Evolutionary conservation across 2,797 vertebrate genomes (phyloP).

Genomic region (Hyperoplus immaculatus): DNA sequence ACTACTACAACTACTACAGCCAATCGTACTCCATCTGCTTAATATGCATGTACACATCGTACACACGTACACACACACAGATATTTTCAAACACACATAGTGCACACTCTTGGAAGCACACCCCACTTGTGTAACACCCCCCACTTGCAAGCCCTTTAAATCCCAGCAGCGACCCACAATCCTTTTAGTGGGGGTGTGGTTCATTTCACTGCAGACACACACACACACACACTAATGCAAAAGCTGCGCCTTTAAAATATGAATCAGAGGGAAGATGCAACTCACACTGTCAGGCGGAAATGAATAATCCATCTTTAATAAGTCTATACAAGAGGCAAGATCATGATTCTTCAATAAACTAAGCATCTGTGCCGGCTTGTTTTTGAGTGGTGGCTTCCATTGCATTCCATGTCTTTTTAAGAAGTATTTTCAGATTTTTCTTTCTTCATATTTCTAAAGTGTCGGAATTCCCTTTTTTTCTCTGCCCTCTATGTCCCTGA

Average conservation of each 20-base stretch:
- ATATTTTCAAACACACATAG: neutral
- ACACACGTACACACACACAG: conserved; percentile 1
- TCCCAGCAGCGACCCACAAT: conserved; percentile 10
- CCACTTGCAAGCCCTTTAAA: conserved; percentile 1
- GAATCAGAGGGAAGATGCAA: conserved; percentile 56
- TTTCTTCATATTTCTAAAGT: neutral
- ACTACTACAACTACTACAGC: conserved; percentile 24
- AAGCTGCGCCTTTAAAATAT: conserved; percentile 29
- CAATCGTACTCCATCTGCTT: conserved; percentile 14
- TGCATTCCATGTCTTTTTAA: neutral
- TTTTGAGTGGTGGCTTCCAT: neutral
- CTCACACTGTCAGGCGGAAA: conserved; percentile 34
- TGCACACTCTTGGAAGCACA: neutral
- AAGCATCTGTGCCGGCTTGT: conserved; percentile 1
- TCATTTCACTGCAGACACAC: conserved; percentile 19
- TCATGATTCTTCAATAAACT: neutral
- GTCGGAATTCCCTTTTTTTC: conserved; percentile 25
- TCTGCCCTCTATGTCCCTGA: neutral
- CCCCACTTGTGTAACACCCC: neutral
- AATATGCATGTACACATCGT: conserved; percentile 3
- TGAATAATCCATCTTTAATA: conserved; percentile 45
- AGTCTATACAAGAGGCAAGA: neutral
- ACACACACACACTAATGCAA: neutral
- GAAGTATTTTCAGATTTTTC: neutral
- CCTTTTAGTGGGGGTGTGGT: conserved; percentile 9